A percentile compares a stretch with the other conserved stretches of the same genome.
These are phyloP conservation scores for Siniperca knerii DNA, from an alignment of 2,113 vertebrate genomes.

Conservation along the genomic window DNA sequence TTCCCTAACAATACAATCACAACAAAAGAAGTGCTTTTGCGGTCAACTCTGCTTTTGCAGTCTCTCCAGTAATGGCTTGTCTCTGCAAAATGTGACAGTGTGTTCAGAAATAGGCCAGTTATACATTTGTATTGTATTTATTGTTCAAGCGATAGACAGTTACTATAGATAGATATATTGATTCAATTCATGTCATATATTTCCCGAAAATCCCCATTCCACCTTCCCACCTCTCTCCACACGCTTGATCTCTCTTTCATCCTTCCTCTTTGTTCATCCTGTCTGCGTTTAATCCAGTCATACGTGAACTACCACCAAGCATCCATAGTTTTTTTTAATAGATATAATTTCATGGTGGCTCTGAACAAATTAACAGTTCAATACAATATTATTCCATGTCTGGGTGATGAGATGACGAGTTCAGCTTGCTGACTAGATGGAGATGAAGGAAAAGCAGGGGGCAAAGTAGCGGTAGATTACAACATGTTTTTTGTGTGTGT, in stretches of 20 bases:
- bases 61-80: slow-evolving; percentile 28
- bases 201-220: slow-evolving; percentile 9
- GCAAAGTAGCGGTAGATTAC: slow-evolving; percentile 10
- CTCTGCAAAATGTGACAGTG: not conserved
- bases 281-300: slow-evolving; percentile 41
- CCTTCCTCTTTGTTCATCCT: slow-evolving; percentile 26
- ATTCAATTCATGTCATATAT: not conserved
- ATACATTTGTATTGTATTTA: not conserved
- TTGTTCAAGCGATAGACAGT: not conserved
- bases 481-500: not conserved
- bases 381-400: slow-evolving; percentile 52
- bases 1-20: not conserved
- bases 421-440: slow-evolving; percentile 45
- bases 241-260: slow-evolving; percentile 20
- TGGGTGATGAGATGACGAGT: slow-evolving; percentile 32
- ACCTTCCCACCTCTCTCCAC: not conserved
- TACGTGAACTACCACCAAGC: slow-evolving; percentile 12
- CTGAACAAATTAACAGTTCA: slow-evolving; percentile 75
- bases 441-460: slow-evolving; percentile 37
- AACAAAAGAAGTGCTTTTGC: not conserved
- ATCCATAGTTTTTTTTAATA: slow-evolving; percentile 35
- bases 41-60: not conserved
- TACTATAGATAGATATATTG: not conserved
- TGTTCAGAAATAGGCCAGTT: slow-evolving; percentile 19
- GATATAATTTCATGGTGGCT: slow-evolving; percentile 74